Conservation (phyloP, 2,888 invertebrate species). For the Amiota communis region DNA sequence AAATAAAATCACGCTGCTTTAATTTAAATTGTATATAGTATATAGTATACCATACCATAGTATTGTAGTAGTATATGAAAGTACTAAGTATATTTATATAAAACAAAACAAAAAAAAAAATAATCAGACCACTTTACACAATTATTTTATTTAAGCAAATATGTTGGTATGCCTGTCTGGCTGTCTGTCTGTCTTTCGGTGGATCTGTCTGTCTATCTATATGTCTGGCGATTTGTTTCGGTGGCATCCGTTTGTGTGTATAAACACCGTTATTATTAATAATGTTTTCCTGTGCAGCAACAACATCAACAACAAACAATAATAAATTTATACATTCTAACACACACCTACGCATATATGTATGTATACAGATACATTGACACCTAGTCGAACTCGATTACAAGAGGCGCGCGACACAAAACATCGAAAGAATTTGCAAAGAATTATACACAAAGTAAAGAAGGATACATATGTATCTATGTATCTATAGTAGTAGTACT, state of each 20-base stretch:
- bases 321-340: slow-evolving; percentile 7
- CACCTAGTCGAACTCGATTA: not conserved
- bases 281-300: slow-evolving; percentile 27
- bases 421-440: slow-evolving; percentile 2
- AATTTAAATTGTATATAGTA: slow-evolving; percentile 3
- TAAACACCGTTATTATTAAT: slow-evolving; percentile 26
- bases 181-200: slow-evolving; percentile 34
- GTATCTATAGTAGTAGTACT: too few relatives aligned
- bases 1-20: not conserved
- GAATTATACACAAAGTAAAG: not conserved
- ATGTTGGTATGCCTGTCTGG: slow-evolving; percentile 18
- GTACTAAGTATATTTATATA: not conserved
- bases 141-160: slow-evolving; percentile 26
- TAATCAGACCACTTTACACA: slow-evolving; percentile 11
- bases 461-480: too few relatives aligned
- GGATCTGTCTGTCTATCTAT: not conserved
- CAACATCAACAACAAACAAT: not conserved
- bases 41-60: not conserved
- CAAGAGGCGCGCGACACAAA: not conserved
- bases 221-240: not conserved
- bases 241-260: not conserved
- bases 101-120: not conserved
- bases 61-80: too few relatives aligned
- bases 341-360: slow-evolving; percentile 10
- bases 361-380: not conserved